These are phyloP conservation scores for Tolmerus cingulatus DNA, from an alignment of 2,888 invertebrate species.

Conservation along the genomic window DNA sequence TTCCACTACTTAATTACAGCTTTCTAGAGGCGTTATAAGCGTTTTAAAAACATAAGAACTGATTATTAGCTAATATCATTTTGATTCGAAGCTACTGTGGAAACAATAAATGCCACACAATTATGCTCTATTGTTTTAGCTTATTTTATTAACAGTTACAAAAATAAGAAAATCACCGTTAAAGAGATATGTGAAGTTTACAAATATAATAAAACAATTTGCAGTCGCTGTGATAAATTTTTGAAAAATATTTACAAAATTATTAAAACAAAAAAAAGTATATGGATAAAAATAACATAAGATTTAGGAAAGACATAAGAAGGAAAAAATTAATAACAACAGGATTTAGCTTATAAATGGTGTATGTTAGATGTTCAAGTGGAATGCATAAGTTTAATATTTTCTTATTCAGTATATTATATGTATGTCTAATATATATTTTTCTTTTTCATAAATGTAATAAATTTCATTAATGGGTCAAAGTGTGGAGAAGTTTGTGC, in stretches of 20 bases:
- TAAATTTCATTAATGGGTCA: too few relatives aligned
- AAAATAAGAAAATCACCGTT: neutral
- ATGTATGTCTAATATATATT: neutral
- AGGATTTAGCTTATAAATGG: neutral
- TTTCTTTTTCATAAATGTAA: neutral
- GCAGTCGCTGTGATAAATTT: neutral
- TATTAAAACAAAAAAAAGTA: neutral
- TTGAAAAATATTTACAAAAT: neutral
- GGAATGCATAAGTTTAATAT: neutral
- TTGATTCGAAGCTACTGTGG: neutral
- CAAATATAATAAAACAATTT: neutral
- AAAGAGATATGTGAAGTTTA: neutral
- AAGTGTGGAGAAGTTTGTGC: neutral
- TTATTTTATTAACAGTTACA: neutral
- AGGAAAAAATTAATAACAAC: too few relatives aligned
- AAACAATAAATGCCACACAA: neutral
- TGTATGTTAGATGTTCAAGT: neutral
- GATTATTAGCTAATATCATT: conserved; percentile 1
- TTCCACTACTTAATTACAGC: neutral
- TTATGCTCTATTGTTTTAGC: neutral
- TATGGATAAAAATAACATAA: too few relatives aligned
- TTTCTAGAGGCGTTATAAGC: conserved; percentile 21
- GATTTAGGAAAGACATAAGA: too few relatives aligned
- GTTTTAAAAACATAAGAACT: conserved; percentile 28
- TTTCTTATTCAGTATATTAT: neutral